Base-by-base conservation (phyloP, 2,797 vertebrate species). In the Bufotes viridis region DNA sequence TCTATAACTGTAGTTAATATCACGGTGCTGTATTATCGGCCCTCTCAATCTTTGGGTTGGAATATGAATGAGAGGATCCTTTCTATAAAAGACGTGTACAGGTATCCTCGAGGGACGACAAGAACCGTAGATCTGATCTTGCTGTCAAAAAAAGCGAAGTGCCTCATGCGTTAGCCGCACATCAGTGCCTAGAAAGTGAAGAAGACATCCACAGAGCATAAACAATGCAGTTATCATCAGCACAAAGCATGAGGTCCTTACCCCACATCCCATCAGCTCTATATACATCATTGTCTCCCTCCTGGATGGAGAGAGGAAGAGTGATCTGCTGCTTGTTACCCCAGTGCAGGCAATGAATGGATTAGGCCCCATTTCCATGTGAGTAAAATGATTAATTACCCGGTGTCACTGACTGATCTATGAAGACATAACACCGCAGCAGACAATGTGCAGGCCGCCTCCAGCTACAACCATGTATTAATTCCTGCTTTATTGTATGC, bases 331-430 rank as follows among this genome's bases (percentile, higher is more conserved):
- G 93, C 94, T 93, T 95, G 93, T 92, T 95, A 93, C 94, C 93
- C 94, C 94, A 93, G 93, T 94, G 94, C 94, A 95, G 93, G 94
- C 92, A 94, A 93, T 93, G 93, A 95, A 94, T 95, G 94, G 94
- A 93, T 94, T 78, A 80, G 94, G 93, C 93, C 95, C 93, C 94
- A 94, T 94, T 95, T 95, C 95, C 94, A 94, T 94, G 92, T 92
- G 95, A 95, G 95, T 94, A 95, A 95, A 94, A 95, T 96, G 95
- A 95, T 95, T 96, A 96, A 96, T 96, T 96, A 95, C 94, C 94
- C 93, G 93, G 94, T 95, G 94, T 95, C 95, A 95, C 94, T 95
- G 95, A 95, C 94, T 92, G 88, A 93, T 94, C 93, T 94, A 95
- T 96, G 95, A 96, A 96, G 95, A 96, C 94, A 94, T 95, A 95